Conservation (phyloP, 1,140 invertebrate genomes). For the Mactra quadrangularis region DNA sequence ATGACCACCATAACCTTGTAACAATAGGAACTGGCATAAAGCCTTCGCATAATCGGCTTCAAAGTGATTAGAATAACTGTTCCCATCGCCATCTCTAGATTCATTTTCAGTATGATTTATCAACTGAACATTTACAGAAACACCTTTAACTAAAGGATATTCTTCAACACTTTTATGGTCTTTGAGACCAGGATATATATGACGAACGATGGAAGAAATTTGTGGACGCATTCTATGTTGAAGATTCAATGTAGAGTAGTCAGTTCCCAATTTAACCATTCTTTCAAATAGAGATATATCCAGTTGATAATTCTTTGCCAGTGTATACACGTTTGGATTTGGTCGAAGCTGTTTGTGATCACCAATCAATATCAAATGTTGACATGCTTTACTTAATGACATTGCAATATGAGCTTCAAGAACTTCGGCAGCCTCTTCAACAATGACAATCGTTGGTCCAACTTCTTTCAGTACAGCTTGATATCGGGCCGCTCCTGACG, state of each 20-base stretch:
- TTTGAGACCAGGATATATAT: constrained; percentile 81
- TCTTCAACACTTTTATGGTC: constrained; percentile 75
- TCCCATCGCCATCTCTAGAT: constrained; percentile 70
- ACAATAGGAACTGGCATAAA: constrained; percentile 79
- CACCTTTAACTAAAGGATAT: constrained; percentile 78
- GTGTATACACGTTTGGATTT: constrained; percentile 79
- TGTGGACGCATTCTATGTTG: constrained; percentile 75
- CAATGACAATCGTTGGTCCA: constrained; percentile 74
- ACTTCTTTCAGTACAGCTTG: constrained; percentile 68
- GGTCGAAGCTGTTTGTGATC: constrained; percentile 87
- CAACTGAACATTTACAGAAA: constrained; percentile 80
- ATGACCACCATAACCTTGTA: constrained; percentile 78
- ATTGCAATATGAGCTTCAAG: constrained; percentile 80
- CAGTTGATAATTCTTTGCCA: constrained; percentile 80
- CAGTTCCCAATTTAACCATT: constrained; percentile 79
- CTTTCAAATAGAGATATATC: constrained; percentile 83
- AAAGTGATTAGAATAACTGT: constrained; percentile 78
- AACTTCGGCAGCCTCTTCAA: constrained; percentile 82
- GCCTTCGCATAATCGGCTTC: constrained; percentile 77
- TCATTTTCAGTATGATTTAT: constrained; percentile 80
- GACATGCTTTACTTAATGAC: constrained; percentile 86
- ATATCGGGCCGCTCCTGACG: constrained; percentile 78
- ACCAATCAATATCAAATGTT: constrained; percentile 93
- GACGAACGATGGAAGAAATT: constrained; percentile 81
- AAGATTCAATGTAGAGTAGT: constrained; percentile 73